Percentiles rank a stretch among this genome's conserved stretches.
These are phyloP conservation scores for Phylloscopus whistleri DNA, from an alignment of 2,113 vertebrate species.

Conservation along the genomic window DNA sequence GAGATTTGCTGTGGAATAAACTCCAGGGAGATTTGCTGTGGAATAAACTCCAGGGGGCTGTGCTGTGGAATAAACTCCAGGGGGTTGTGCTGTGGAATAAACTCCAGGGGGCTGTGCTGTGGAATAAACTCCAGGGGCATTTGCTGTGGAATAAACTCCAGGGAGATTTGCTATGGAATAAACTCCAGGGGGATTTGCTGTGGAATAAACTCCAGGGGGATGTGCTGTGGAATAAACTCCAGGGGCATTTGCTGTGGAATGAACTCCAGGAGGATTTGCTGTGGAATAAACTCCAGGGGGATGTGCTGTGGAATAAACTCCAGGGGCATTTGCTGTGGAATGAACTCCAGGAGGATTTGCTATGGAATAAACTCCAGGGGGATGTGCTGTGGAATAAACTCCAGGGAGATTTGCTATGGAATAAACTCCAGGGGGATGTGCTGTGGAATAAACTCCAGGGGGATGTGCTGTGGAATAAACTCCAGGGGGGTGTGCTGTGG, in stretches of 20 bases:
- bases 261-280: neutral
- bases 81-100: neutral
- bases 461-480: neutral
- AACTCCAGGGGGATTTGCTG: neutral
- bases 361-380: neutral
- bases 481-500: neutral
- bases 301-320: neutral
- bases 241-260: neutral
- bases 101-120: too few species aligned
- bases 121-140: neutral
- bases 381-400: neutral
- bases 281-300: too few species aligned
- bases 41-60: neutral
- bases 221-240: neutral
- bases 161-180: neutral
- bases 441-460: neutral
- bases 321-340: neutral
- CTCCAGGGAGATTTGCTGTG: fast-evolving
- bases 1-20: neutral
- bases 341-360: too few species aligned
- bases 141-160: neutral
- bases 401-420: too few species aligned
- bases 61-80: neutral
- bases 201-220: neutral
- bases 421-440: neutral